Percentiles rank a stretch among this genome's conserved stretches.
Evolutionary conservation across 2,113 vertebrate genomes (phyloP).

Genomic region (Hippocampus barbouri): DNA sequence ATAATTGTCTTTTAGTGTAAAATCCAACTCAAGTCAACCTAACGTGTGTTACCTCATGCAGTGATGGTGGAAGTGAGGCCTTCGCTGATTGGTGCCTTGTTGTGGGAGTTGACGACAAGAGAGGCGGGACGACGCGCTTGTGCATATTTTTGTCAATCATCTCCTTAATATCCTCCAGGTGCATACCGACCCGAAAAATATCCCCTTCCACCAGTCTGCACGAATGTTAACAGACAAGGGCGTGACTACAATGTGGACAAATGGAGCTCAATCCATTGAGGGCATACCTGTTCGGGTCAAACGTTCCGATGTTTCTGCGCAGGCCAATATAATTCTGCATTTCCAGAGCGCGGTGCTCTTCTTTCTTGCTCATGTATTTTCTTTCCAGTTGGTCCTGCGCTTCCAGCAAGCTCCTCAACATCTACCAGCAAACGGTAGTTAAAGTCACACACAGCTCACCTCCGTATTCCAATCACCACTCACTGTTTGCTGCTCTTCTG

Average conservation of each 20-base stretch:
- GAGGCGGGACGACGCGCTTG: constrained; percentile 54
- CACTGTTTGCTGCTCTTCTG: constrained; percentile 78
- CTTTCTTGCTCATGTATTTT: constrained; percentile 79
- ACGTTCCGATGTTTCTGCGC: constrained; percentile 66
- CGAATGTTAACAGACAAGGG: neutral
- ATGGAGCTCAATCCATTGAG: neutral
- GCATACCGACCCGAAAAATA: constrained; percentile 82
- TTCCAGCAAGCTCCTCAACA: constrained; percentile 77
- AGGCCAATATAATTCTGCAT: constrained; percentile 75
- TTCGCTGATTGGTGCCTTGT: constrained; percentile 14
- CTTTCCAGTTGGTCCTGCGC: constrained; percentile 79
- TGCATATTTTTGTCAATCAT: constrained; percentile 68
- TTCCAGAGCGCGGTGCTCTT: constrained; percentile 76
- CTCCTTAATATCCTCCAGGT: constrained; percentile 81
- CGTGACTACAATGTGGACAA: neutral
- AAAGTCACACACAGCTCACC: neutral
- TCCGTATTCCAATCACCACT: neutral
- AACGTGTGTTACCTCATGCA: constrained; percentile 73
- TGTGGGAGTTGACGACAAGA: constrained; percentile 53
- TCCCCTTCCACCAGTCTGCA: constrained; percentile 80
- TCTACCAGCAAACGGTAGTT: constrained; percentile 52
- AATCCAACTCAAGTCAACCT: neutral
- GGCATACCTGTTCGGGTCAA: constrained; percentile 82
- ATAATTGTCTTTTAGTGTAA: neutral
- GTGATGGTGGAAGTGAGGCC: constrained; percentile 41